Evolutionary conservation across 2,797 vertebrate species (phyloP).

Genomic region (Nyctibius grandis): DNA sequence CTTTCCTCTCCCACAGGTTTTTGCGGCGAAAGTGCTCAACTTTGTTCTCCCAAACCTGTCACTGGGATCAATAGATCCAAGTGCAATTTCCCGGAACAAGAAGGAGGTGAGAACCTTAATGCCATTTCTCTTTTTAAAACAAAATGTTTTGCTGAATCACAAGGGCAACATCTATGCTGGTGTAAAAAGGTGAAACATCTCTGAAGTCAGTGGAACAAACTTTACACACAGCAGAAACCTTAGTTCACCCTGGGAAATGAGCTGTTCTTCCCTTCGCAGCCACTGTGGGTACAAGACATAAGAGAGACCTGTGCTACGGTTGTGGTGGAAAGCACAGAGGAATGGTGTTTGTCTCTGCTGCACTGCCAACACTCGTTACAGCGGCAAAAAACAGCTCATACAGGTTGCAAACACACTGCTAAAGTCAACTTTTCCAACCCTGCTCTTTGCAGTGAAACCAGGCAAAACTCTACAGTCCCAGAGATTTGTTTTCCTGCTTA

Average conservation of each 20-base stretch:
- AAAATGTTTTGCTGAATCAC: neutral
- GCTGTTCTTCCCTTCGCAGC: neutral
- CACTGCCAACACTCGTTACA: neutral
- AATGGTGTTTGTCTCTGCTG: neutral
- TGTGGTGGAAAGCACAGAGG: neutral
- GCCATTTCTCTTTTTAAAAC: neutral
- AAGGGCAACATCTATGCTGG: neutral
- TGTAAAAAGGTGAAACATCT: neutral
- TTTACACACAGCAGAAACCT: neutral
- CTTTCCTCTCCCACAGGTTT: constrained; percentile 78
- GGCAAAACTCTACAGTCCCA: neutral
- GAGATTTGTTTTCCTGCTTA: neutral
- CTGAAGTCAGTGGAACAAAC: neutral
- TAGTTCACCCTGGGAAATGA: neutral
- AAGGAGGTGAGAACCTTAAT: constrained; percentile 79
- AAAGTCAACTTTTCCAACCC: neutral
- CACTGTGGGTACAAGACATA: neutral
- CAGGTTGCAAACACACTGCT: neutral
- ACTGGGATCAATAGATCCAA: constrained; percentile 87
- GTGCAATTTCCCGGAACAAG: constrained; percentile 85
- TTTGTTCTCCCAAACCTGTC: constrained; percentile 86
- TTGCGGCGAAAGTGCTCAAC: constrained; percentile 88
- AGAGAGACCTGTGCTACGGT: rapidly evolving
- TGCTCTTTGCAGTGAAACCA: neutral
- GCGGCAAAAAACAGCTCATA: neutral